phyloP scores from a whole-genome alignment of 2,797 vertebrate genomes.

The Sorex maritimensis region DNA sequence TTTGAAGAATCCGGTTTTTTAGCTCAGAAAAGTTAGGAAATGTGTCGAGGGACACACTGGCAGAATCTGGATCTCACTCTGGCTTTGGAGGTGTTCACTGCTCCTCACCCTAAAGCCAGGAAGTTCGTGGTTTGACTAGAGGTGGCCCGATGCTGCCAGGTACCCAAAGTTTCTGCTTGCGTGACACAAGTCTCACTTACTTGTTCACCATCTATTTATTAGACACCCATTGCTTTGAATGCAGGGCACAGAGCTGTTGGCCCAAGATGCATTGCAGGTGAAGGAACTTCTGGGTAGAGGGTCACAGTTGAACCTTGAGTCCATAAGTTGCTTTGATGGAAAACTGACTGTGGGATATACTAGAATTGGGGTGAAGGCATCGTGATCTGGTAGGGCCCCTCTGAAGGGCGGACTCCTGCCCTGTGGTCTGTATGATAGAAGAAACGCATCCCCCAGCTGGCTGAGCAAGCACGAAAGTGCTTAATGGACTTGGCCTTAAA shows the following conservation, averaged over 20 bases:
- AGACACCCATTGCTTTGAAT: not conserved
- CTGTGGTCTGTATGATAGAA: not conserved
- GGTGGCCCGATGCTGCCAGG: no score
- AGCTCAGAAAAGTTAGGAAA: conserved; percentile 21
- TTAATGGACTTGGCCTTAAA: not conserved
- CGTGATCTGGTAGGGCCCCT: not conserved
- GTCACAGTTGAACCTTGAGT: not conserved
- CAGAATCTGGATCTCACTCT: conserved; percentile 9
- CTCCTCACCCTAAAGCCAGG: not conserved
- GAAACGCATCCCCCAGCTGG: not conserved
- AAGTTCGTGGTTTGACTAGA: not conserved
- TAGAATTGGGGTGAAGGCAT: not conserved
- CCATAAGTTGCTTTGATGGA: conserved; percentile 8
- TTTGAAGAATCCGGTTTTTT: not conserved
- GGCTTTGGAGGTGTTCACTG: not conserved
- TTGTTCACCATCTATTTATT: not conserved
- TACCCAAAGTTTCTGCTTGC: not conserved
- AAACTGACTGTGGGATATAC: conserved; percentile 8
- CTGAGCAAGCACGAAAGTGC: not conserved
- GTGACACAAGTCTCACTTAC: not conserved
- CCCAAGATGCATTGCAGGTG: no score
- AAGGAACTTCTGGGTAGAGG: no score
- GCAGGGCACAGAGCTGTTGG: not conserved
- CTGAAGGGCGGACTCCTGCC: not conserved
- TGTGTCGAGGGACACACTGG: not conserved